phyloP scores from a whole-genome alignment of 2,113 vertebrate genomes.

The Mandrillus leucophaeus region DNA sequence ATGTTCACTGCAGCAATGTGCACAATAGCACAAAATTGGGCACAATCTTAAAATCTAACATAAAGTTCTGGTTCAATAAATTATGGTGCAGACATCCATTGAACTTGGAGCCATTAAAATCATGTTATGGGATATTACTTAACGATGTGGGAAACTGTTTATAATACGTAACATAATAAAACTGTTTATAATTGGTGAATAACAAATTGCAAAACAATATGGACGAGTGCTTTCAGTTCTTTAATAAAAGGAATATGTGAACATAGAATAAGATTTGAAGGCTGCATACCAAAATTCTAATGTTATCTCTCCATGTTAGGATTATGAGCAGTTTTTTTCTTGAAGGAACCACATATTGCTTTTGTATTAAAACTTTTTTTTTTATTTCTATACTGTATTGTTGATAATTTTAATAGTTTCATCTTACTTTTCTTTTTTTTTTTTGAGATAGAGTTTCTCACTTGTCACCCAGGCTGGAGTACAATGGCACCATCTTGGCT shows the following conservation, averaged over 20 bases:
- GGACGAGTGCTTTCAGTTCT: neutral
- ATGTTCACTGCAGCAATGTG: neutral
- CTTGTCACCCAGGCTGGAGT: no score
- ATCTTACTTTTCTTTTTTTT: neutral
- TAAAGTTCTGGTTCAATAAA: neutral
- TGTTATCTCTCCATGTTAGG: neutral
- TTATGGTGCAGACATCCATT: neutral
- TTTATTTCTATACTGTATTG: neutral
- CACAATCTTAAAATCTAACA: neutral
- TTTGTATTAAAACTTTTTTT: neutral
- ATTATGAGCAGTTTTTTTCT: constrained; percentile 36
- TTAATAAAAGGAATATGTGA: neutral
- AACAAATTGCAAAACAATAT: neutral
- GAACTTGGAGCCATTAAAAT: constrained; percentile 2
- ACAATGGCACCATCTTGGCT: no score
- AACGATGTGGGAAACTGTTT: neutral
- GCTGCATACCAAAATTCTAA: neutral
- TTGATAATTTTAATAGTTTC: constrained; percentile 7
- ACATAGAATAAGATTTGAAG: neutral
- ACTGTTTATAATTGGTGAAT: neutral
- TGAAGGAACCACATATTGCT: neutral
- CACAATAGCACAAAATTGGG: neutral
- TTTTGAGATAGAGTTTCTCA: no score
- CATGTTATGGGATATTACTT: neutral
- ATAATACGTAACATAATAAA: neutral